Percentiles rank a stretch among this genome's conserved stretches.
Conservation (phyloP, 2,888 invertebrate species). For the Esperia sulphurella region DNA sequence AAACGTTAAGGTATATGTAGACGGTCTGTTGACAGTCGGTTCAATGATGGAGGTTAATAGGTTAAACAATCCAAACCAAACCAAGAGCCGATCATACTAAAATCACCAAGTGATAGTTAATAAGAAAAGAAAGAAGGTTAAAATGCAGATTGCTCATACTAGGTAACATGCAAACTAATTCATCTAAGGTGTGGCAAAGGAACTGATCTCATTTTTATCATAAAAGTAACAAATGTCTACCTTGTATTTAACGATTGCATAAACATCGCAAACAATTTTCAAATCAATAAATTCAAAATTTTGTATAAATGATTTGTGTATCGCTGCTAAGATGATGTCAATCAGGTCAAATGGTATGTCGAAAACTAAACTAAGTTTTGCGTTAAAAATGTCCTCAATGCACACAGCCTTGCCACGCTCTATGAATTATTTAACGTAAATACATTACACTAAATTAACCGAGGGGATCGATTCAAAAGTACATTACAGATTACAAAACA, state of each 20-base stretch:
- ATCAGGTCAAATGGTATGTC: constrained; percentile 65
- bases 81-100: constrained; percentile 39
- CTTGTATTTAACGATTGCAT: constrained; percentile 51
- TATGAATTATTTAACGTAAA: constrained; percentile 62
- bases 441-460: constrained; percentile 76
- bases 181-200: constrained; percentile 79
- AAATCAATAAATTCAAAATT: constrained; percentile 53
- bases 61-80: constrained; percentile 38
- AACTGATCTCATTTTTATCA: constrained; percentile 69
- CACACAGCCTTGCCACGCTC: constrained; percentile 87
- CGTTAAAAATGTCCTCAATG: constrained; percentile 80
- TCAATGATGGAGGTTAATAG: constrained; percentile 64
- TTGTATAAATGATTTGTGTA: constrained; percentile 66
- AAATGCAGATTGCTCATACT: constrained; percentile 52
- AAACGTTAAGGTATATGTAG: constrained; percentile 44
- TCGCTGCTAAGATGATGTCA: constrained; percentile 69
- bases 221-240: constrained; percentile 59
- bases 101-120: constrained; percentile 39
- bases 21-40: constrained; percentile 48
- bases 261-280: constrained; percentile 59
- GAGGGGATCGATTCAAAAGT: constrained; percentile 72
- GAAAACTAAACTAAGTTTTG: constrained; percentile 72
- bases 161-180: constrained; percentile 68
- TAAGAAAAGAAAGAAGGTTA: constrained; percentile 37
- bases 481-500: constrained; percentile 75